Evolutionary conservation across 2,888 invertebrate genomes (phyloP), one percentile per base, ranked within the genome.

Genomic region (Lasioglossum zephyrum): DNA sequence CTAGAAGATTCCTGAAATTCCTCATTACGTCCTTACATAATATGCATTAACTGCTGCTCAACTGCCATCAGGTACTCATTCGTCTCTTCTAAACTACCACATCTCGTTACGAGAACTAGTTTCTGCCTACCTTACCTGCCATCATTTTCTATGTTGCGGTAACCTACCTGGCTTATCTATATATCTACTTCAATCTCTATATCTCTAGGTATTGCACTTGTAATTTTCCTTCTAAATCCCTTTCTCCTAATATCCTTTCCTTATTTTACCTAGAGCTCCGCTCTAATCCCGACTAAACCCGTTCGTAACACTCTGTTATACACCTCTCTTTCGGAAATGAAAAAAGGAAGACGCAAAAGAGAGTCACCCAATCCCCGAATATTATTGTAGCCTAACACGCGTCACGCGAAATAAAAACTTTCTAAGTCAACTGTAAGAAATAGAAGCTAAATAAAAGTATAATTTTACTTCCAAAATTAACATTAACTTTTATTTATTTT

Each of bases 141-240:
- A 63, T 63, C 63, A 63, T 63, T 63, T 63, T 63, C 31, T 11
- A 31, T 16, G 18, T 31, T 63, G 63, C 31, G 63, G 63, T 63
- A 63, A 63, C 63, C 63, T 31, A 63, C 63, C 63, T 63, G 31
- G 16, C 16, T 63, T 63, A 63, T 63, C 63, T 63, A 26, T 63
- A 31, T 63, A 63, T 63, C 63, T 63, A 18, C 63, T 63, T 18
- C 26, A 63, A 63, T 16, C 63, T 2, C 31, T 63, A 31, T 26
- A 31, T 13, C 26, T 63, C 31, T 2, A 26, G 63, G 5, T 63
- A 63, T 63, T 31, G 31, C 63, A 63, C 31, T 63, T 63, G 63
- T 63, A 63, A 63, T 63, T 63, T 63, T 63, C 63, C 63, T 31
- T 63, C 63, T 31, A 63, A 63, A 63, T 63, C 63, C 63, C 63